These are phyloP conservation scores for Schrankia costaestrigalis DNA, from an alignment of 2,888 invertebrate genomes.

Conservation along the genomic window DNA sequence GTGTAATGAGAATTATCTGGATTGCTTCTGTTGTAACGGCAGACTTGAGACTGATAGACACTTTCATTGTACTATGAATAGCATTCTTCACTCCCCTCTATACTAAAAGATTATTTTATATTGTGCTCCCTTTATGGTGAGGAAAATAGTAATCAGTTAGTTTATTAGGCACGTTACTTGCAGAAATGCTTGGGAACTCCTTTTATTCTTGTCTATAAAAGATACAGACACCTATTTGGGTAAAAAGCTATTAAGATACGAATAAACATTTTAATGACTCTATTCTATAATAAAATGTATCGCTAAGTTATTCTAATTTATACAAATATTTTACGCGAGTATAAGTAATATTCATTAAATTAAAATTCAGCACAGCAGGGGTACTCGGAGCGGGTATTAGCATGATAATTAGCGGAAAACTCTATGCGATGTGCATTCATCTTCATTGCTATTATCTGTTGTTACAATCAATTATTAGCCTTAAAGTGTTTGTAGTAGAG, in stretches of 20 bases:
- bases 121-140: conserved; percentile 64
- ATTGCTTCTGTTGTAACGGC: conserved; percentile 75
- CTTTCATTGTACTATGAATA: conserved; percentile 68
- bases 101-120: conserved; percentile 70
- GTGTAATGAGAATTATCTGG: conserved; percentile 79
- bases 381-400: conserved; percentile 49
- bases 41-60: conserved; percentile 60
- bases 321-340: conserved; percentile 33
- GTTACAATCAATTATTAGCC: conserved; percentile 3
- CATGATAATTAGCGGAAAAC: conserved; percentile 69
- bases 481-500: conserved; percentile 14
- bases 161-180: conserved; percentile 74
- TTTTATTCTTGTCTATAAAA: conserved; percentile 41
- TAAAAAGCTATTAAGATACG: conserved; percentile 31
- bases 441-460: conserved; percentile 32
- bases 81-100: conserved; percentile 68
- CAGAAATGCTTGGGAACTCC: conserved; percentile 52
- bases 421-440: conserved; percentile 49
- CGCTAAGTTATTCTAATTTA: conserved; percentile 35
- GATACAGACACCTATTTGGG: conserved; percentile 31
- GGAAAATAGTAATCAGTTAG: conserved; percentile 74
- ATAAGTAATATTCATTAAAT: conserved; percentile 45
- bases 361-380: conserved; percentile 50
- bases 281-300: conserved; percentile 29
- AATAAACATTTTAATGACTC: conserved; percentile 21